phyloP scores from a whole-genome alignment of 2,888 invertebrate genomes.

The Idaea biselata region DNA sequence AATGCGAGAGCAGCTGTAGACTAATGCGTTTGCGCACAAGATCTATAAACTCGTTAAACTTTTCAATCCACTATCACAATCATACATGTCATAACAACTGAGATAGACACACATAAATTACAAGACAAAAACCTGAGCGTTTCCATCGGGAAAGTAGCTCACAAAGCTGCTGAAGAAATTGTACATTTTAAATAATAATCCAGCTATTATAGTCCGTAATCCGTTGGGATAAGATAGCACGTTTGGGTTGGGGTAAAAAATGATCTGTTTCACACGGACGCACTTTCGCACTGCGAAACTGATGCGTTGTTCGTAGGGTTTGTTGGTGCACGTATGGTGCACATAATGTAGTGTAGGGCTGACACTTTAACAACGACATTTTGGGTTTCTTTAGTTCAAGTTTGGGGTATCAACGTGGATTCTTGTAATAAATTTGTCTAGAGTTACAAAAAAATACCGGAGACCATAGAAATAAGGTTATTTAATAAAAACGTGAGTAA shows the following conservation, averaged over 20 bases:
- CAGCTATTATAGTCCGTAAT: slow-evolving; percentile 32
- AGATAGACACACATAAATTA: slow-evolving; percentile 6
- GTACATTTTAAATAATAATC: slow-evolving; percentile 46
- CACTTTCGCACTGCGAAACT: slow-evolving; percentile 41
- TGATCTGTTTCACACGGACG: slow-evolving; percentile 39
- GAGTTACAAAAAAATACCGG: too few relatives aligned
- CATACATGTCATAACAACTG: slow-evolving; percentile 1
- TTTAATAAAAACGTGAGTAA: too few relatives aligned
- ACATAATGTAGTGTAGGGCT: slow-evolving; percentile 34
- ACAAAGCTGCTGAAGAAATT: slow-evolving; percentile 60
- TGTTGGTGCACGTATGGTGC: neutral
- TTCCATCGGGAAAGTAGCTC: slow-evolving; percentile 59
- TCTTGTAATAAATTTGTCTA: too few relatives aligned
- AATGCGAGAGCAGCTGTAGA: too few relatives aligned
- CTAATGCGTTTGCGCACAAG: too few relatives aligned
- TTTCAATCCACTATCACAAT: neutral
- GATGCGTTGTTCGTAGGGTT: slow-evolving; percentile 24
- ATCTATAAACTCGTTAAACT: too few relatives aligned
- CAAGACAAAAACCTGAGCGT: slow-evolving; percentile 27
- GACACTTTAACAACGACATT: slow-evolving; percentile 11
- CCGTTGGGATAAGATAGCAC: slow-evolving; percentile 18
- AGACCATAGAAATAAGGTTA: too few relatives aligned
- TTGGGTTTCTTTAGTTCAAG: too few relatives aligned
- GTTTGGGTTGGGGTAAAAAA: slow-evolving; percentile 26
- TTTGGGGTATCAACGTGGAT: too few relatives aligned